Conservation (phyloP, 2,113 vertebrate genomes). For the Butastur rufipennis region DNA sequence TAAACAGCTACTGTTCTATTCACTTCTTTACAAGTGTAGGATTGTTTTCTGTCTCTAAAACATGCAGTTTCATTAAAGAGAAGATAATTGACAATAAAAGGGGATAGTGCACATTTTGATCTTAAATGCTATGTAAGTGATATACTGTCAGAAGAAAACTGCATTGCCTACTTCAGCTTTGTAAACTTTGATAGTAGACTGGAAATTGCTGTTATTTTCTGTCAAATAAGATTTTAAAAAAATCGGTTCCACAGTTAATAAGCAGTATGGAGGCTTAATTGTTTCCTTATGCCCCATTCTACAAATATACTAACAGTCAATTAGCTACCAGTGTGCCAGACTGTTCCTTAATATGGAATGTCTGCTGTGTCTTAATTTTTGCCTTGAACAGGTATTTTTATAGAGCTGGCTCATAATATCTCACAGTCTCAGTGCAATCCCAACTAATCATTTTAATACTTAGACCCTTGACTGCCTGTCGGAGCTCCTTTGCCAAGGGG, state of each 20-base stretch:
- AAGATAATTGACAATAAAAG: background rate
- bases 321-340: background rate
- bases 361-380: slow-evolving; percentile 15
- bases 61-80: background rate
- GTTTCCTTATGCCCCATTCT: slow-evolving; percentile 23
- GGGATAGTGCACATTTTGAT: background rate
- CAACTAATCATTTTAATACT: background rate
- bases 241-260: background rate
- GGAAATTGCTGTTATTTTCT: background rate
- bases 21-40: background rate
- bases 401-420: background rate
- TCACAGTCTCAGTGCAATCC: background rate
- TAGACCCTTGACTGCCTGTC: background rate
- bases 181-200: background rate
- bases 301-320: background rate
- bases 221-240: background rate
- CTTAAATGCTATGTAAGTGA: background rate
- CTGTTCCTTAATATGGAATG: background rate
- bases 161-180: background rate
- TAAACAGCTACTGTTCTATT: background rate
- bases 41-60: background rate
- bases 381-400: background rate
- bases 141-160: background rate
- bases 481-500: background rate
- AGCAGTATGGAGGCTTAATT: background rate